These are phyloP conservation scores for Psittacus erithacus DNA, from an alignment of 2,113 vertebrate genomes.

Conservation along the genomic window DNA sequence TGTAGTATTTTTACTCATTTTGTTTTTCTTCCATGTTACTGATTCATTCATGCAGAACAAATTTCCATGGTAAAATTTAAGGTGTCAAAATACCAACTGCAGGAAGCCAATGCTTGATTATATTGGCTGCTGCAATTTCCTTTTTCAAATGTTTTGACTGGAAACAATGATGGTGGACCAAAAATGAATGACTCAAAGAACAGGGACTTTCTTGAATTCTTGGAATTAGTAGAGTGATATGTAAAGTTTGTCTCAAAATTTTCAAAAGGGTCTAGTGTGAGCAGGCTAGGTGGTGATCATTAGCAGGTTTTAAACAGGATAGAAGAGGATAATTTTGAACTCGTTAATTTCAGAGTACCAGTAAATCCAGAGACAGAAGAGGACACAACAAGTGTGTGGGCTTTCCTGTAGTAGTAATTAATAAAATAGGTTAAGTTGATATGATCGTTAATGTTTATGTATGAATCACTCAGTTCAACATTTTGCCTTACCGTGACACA, in stretches of 20 bases:
- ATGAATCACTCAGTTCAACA: neutral
- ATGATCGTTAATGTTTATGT: neutral
- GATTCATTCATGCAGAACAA: conserved; percentile 39
- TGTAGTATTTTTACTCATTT: conserved; percentile 35
- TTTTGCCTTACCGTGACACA: neutral
- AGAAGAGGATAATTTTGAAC: neutral
- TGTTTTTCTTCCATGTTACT: conserved; percentile 16
- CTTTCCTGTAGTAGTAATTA: neutral
- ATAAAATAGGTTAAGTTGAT: neutral
- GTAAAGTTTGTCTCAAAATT: neutral
- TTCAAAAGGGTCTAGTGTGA: neutral
- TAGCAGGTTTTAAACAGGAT: neutral
- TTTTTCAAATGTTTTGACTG: conserved; percentile 49
- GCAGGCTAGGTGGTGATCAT: neutral
- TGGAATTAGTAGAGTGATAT: neutral
- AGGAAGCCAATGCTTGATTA: neutral
- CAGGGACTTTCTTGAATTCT: neutral
- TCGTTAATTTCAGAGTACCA: neutral
- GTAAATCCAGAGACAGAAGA: neutral
- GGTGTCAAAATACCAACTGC: conserved; percentile 24
- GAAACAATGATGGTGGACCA: conserved; percentile 14
- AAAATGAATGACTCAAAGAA: neutral
- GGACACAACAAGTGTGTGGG: neutral
- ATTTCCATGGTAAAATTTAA: neutral
- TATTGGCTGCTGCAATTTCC: conserved; percentile 55